Base-by-base conservation (phyloP, 2,797 vertebrate species). In the Sebastes oblongus region DNA sequence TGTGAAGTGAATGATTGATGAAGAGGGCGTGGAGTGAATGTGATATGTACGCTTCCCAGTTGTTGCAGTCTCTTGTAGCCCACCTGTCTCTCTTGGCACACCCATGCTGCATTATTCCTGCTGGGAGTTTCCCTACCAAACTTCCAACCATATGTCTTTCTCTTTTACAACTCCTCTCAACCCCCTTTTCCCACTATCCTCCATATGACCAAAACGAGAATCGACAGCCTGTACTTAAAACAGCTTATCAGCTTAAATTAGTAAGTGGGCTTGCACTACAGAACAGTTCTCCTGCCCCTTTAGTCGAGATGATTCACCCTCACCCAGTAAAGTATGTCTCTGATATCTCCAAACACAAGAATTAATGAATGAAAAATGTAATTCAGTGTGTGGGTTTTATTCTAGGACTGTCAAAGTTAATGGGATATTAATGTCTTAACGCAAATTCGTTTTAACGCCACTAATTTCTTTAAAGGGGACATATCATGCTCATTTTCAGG, bases 51-150 rank as follows among this genome's bases (percentile, higher is more conserved):
- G 75, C 78, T 80, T 66, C 1, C 78, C 92, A 94, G 91, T 88
- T 93, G 91, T 77, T 80, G 18, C 55, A 5, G 62, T 6, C 60
- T 82, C 67, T 59, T 30, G 61, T 14, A 22, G 65, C 61, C 88
- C 89, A 88, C 78, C 86, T 91, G 92, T 90, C 83, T 74, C 39
- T 78, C 24, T 46, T 10, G 82, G 54, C 88, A 69, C 83, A 64
- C 66, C 32, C 66, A 6, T 58, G 30, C 54, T 56, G 61, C 1
- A 4, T 27, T 71, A 56, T 24, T 62, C 68, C 56, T 74, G 72
- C 25, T 1, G 11, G 77, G 83, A 25, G 42, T 75, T 83, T 24
- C 72, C 83, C 52, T 3, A 4, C 10, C 24, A 50, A 12, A 4
- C 55, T 18, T n/a, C 54, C 24, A 60, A 30, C 60, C 67, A n/a